phyloP scores from a whole-genome alignment of 1,140 invertebrate genomes.

The Matsumurasca onukii region DNA sequence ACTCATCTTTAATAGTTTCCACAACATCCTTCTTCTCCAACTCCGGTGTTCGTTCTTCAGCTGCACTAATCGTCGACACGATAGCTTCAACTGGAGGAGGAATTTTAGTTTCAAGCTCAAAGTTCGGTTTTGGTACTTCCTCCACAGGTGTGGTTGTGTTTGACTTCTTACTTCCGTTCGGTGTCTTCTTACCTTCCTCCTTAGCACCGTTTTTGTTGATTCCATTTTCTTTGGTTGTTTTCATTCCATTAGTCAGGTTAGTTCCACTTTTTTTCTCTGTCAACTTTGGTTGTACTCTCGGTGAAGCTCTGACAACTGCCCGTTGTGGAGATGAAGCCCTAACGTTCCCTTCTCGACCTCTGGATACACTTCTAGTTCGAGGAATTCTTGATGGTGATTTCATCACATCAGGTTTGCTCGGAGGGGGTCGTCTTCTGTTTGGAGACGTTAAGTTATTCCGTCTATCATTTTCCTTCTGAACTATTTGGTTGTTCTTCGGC shows the following conservation, averaged over 20 bases:
- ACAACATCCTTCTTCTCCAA: constrained; percentile 8
- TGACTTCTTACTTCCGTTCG: background rate
- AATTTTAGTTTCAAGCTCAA: background rate
- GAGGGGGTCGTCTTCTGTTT: constrained; percentile 13
- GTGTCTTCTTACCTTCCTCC: too few species aligned
- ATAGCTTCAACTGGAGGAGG: constrained; percentile 3
- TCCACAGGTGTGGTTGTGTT: background rate
- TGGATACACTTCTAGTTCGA: background rate
- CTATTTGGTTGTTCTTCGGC: constrained; percentile 17
- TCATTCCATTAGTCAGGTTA: background rate
- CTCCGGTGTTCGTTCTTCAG: constrained; percentile 22
- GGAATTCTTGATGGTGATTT: constrained; percentile 18
- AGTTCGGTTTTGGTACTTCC: background rate
- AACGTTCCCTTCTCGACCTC: constrained; percentile 16
- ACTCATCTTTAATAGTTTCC: too few species aligned
- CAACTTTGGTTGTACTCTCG: background rate
- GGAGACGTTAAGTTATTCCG: constrained; percentile 17
- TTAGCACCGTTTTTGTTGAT: background rate
- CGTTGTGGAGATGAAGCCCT: constrained; percentile 18
- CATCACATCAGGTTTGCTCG: constrained; percentile 14
- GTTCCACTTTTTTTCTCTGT: background rate
- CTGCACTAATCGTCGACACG: background rate
- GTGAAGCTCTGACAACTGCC: constrained; percentile 16
- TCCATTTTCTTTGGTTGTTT: background rate
- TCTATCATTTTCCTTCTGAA: constrained; percentile 16